A percentile compares a stretch with the other conserved stretches of the same genome.
Conservation (phyloP, 92 coral and sea anemone species). For the Palythoa caribaeorum region DNA sequence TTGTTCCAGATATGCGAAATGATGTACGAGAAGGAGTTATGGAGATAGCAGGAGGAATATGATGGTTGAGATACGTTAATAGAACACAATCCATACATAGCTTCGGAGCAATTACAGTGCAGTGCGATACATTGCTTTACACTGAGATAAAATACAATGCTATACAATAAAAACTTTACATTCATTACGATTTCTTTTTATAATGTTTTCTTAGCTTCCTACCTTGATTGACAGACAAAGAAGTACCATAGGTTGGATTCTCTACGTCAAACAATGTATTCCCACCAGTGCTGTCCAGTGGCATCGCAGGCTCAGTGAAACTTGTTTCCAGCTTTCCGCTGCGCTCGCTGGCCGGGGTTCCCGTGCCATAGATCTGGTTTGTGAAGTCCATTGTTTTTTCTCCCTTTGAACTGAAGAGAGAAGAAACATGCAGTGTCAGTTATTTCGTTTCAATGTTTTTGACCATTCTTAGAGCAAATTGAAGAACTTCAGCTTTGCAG, state of each 20-base stretch:
- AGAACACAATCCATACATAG: too few relatives aligned
- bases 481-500: not conserved
- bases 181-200: not conserved
- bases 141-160: too few relatives aligned
- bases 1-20: too few relatives aligned
- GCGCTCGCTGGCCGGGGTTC: not conserved
- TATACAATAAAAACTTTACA: not conserved
- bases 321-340: conserved; percentile 4
- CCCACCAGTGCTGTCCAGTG: not conserved
- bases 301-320: not conserved
- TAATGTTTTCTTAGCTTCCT: not conserved
- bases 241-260: not conserved
- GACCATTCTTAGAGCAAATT: not conserved
- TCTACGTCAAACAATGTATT: conserved; percentile 30
- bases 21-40: too few relatives aligned
- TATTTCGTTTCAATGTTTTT: not conserved
- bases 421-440: not conserved
- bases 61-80: too few relatives aligned
- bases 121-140: too few relatives aligned
- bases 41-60: too few relatives aligned
- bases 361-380: not conserved
- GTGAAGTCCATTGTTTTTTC: not conserved
- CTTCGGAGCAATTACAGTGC: too few relatives aligned
- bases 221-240: not conserved
- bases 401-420: not conserved